Evolutionary conservation across 2,888 invertebrate species (phyloP).

Genomic region (Sesamia inferens): DNA sequence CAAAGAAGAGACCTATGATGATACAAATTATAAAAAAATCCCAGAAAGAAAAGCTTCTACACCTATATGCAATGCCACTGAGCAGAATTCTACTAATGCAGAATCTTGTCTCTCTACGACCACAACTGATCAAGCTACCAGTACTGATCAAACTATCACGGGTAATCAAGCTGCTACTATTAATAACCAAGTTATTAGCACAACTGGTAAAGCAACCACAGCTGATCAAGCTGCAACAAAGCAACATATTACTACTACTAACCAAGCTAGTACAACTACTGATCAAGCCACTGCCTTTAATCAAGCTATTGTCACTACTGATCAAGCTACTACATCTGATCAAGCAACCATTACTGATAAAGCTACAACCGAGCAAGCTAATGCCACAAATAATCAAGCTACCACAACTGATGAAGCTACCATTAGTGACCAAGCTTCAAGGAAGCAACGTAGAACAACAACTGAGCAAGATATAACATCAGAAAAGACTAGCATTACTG

Average conservation of each 20-base stretch:
- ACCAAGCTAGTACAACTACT: too few relatives aligned
- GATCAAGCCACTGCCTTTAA: too few relatives aligned
- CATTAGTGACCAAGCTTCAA: not conserved
- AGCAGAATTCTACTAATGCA: not conserved
- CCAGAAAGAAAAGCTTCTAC: not conserved
- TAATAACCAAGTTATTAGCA: conserved; percentile 4
- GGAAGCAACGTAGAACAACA: not conserved
- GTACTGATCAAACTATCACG: not conserved
- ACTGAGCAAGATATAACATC: not conserved
- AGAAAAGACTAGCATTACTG: not conserved
- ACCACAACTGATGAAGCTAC: not conserved
- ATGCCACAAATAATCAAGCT: not conserved
- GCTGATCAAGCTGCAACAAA: not conserved
- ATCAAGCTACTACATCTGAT: not conserved
- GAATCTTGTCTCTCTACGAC: not conserved
- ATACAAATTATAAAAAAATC: conserved; percentile 6
- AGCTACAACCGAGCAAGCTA: not conserved
- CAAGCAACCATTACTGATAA: not conserved
- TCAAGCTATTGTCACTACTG: not conserved
- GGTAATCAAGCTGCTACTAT: not conserved
- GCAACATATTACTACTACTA: not conserved
- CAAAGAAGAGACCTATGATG: conserved; percentile 13
- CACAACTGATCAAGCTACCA: not conserved
- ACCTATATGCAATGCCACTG: not conserved
- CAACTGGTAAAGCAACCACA: conserved; percentile 9